Evolutionary conservation across 2,113 vertebrate genomes (phyloP).

Genomic region (Vidua macroura): DNA sequence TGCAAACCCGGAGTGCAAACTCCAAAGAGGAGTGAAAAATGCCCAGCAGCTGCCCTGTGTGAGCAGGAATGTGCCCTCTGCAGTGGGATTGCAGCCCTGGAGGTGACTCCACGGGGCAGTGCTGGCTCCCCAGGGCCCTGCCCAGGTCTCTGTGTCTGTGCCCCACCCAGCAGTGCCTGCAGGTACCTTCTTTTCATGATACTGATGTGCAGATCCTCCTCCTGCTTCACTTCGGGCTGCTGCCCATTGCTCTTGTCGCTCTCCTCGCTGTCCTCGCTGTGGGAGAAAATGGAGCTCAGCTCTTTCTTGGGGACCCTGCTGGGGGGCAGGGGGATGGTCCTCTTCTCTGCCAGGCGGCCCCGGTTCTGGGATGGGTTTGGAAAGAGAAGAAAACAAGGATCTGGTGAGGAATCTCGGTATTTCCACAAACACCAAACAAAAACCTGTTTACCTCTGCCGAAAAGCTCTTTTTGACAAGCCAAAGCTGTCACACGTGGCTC

Average conservation of each 20-base stretch:
- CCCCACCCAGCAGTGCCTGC: not conserved
- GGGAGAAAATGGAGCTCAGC: constrained; percentile 80
- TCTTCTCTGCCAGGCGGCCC: constrained; percentile 95
- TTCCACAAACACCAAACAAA: not conserved
- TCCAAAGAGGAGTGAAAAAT: not conserved
- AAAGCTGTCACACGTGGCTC: not conserved
- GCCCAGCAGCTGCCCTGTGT: not conserved
- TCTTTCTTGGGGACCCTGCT: constrained; percentile 89
- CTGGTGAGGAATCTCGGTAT: not conserved
- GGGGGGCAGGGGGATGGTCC: constrained; percentile 87
- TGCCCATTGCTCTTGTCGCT: constrained; percentile 84
- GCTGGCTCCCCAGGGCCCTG: not conserved
- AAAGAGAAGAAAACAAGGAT: not conserved
- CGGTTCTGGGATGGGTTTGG: constrained; percentile 80
- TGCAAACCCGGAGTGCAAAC: not conserved
- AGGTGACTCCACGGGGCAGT: not conserved
- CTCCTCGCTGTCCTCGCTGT: constrained; percentile 88
- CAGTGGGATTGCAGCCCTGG: not conserved
- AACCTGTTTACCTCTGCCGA: rapidly evolving
- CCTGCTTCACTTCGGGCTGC: constrained; percentile 87
- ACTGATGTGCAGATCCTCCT: constrained; percentile 87
- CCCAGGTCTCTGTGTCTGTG: not conserved
- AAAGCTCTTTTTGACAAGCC: not conserved
- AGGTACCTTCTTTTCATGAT: constrained; percentile 96
- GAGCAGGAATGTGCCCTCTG: not conserved